Evolutionary conservation across 2,113 vertebrate species (phyloP).

Genomic region (Sminthopsis crassicaudata): DNA sequence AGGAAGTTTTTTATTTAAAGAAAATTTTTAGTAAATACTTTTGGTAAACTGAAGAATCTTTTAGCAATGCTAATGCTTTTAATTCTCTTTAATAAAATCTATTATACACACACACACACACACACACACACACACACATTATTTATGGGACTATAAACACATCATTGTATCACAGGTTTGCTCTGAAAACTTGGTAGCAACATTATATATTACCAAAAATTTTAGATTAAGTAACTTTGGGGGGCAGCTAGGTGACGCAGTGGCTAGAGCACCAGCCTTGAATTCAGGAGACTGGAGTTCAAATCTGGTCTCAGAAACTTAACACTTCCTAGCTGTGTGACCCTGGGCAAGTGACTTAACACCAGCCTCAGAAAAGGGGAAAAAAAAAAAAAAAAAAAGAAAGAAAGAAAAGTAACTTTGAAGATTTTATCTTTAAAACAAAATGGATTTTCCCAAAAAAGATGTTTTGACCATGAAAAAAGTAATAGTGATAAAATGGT

Average conservation of each 20-base stretch:
- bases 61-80: background rate
- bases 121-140: too few species aligned
- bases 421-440: slow-evolving; percentile 34
- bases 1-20: background rate
- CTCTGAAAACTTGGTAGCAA: slow-evolving; percentile 15
- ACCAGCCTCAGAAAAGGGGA: too few species aligned
- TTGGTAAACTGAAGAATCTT: background rate
- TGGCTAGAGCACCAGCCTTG: too few species aligned
- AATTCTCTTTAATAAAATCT: background rate
- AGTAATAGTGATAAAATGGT: background rate
- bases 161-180: background rate
- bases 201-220: slow-evolving; percentile 17
- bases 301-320: too few species aligned
- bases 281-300: too few species aligned
- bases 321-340: too few species aligned
- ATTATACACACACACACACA: too few species aligned
- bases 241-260: too few species aligned
- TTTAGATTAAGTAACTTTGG: slow-evolving; percentile 34
- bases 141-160: background rate
- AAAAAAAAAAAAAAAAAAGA: too few species aligned
- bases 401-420: background rate
- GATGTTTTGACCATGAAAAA: background rate
- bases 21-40: background rate
- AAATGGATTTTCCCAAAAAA: background rate
- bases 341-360: too few species aligned